Conservation (phyloP, 1,140 invertebrate species). For the Drosophila parvula region DNA sequence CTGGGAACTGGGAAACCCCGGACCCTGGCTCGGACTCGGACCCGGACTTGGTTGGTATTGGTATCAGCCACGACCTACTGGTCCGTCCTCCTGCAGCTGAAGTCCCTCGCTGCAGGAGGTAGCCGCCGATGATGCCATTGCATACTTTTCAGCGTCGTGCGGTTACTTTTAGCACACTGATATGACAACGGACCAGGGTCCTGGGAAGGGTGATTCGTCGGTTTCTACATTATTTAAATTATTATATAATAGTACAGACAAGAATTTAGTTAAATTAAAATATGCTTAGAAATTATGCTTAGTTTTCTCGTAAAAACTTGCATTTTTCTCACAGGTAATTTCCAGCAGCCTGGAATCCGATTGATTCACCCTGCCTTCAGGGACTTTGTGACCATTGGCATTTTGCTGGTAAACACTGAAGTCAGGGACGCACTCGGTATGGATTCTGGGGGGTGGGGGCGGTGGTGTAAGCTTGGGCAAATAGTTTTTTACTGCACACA, state of each 20-base stretch:
- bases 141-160: constrained; percentile 69
- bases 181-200: constrained; percentile 49
- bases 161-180: constrained; percentile 66
- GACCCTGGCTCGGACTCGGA: neutral
- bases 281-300: neutral
- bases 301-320: neutral
- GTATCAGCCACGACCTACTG: constrained; percentile 18
- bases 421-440: neutral
- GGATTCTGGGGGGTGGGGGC: neutral
- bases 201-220: constrained; percentile 7
- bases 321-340: neutral
- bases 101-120: constrained; percentile 34
- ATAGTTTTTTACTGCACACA: constrained; percentile 67
- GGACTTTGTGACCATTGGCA: constrained; percentile 71
- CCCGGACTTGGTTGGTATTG: neutral
- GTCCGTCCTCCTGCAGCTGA: constrained; percentile 8
- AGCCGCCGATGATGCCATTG: constrained; percentile 12
- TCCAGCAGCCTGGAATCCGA: neutral
- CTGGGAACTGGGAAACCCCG: neutral
- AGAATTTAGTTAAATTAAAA: neutral
- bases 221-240: neutral
- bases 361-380: constrained; percentile 8
- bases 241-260: too few relatives aligned
- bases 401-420: constrained; percentile 73
- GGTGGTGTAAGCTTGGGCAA: constrained; percentile 25